Base-by-base conservation (phyloP, 2,797 vertebrate genomes). In the Naso thynnoides region DNA sequence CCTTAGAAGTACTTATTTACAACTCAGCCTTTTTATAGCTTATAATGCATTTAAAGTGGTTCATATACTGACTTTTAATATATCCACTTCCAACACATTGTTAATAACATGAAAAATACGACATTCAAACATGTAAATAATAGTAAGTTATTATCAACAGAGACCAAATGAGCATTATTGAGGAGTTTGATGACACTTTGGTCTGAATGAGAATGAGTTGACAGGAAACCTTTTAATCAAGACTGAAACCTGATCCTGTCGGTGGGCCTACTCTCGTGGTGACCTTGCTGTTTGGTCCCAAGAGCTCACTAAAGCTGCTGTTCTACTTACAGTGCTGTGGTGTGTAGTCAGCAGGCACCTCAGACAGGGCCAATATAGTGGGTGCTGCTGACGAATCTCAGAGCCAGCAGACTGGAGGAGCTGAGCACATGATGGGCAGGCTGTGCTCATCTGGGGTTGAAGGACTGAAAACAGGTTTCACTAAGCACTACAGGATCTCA, bases 321-420 rank as follows among this genome's bases (percentile, higher is more conserved):
- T 56, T 42, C 54, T 26, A 3, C 56, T 53, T 21, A 31, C 31
- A 24, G 31, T 38, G 47, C 47, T 24, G 54, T 19, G 64, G 61
- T 33, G n/a, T 33, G 47, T 2, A 36, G 53, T 73, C 67, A 58
- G 58, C 59, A 62, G 73, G 57, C 79, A 55, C 61, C 66, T 75
- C 63, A 27, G 63, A 18, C 54, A 13, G 68, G 76, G 60, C 61
- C 69, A 87, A 85, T 84, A 82, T 72, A 73, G 42, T 29, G 68
- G 79, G 85, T 87, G 83, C 68, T 76, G 76, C 66, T 86, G 86
- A 88, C 68, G 61, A 79, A 71, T 50, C 47, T 80, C 86, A 84
- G 80, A 53, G 65, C 42, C 39, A 3, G 39, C 44, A 49, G 41
- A 33, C 48, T 24, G 29, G 2, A 23, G 39, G 27, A 24, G 62